Base-by-base conservation (phyloP, 2,888 invertebrate genomes). In the Holacanthella duospinosa region DNA sequence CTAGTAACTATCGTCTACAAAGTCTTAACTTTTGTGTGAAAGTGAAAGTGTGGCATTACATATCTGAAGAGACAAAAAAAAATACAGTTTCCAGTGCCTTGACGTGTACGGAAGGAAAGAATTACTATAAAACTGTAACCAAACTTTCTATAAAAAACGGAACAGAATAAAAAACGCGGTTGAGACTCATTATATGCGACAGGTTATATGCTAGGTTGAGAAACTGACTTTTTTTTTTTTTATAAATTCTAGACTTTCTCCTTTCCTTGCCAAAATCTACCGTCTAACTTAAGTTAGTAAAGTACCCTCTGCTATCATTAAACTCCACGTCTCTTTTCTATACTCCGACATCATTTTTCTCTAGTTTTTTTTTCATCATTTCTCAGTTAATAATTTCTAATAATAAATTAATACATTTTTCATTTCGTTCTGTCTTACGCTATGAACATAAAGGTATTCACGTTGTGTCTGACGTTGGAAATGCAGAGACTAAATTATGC, bases 151-250 rank as follows among this genome's bases (percentile, higher is more conserved):
- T 9, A 36, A 36, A 36, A 36, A n/a, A n/a, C n/a, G n/a, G n/a
- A n/a, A n/a, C n/a, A 55, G 55, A 55, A 55, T 26, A 25, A 25
- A 3, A 24, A 24, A 19, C 2, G 26, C 19, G 55, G 55, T 26
- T 55, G 55, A 55, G 27, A 24, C 55, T 55, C 55, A 55, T 55
- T 55, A 55, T n/a, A 55, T 55, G 24, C 55, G 55, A 55, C 55
- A 55, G 55, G 55, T 55, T 3, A 55, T 55, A 4, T 55, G 9
- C 25, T 21, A 55, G 24, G 9, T 21, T 36, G 36, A 16, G 36
- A 36, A 16, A 36, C 16, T 6, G 9, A 6, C 36, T 36, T 36
- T 16, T 36, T 36, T 16, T 9, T 36, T 16, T 6, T 36, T 36
- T 9, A 9, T 16, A 36, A 36, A 36, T 16, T 16, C 36, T 16